Conservation (phyloP, 2,888 invertebrate genomes). For the Ormyrus pomaceus region DNA sequence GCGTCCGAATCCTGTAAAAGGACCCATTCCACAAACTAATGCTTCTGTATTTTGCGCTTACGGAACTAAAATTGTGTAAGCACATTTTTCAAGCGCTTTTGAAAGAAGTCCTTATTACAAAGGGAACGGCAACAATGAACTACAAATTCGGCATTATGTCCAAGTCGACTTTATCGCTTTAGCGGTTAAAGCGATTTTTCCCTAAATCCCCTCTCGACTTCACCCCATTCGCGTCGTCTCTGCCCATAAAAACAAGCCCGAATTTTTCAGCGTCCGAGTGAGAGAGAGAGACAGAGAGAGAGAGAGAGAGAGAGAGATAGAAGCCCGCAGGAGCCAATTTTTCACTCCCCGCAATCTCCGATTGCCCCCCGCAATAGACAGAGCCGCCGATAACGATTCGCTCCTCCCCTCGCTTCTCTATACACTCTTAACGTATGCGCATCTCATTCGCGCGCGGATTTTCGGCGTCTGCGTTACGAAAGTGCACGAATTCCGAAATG, state of each 20-base stretch:
- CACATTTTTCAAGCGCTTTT: too few relatives aligned
- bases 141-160: constrained; percentile 35
- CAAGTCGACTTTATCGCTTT: constrained; percentile 15
- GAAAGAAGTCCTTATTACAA: too few relatives aligned
- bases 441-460: too few relatives aligned
- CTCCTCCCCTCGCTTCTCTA: not conserved
- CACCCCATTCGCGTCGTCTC: not conserved
- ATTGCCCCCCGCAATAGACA: constrained; percentile 18
- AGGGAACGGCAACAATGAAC: constrained; percentile 27
- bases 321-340: constrained; percentile 26
- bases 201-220: constrained; percentile 20
- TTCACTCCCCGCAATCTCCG: constrained; percentile 22
- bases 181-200: constrained; percentile 48
- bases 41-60: too few relatives aligned
- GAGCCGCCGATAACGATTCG: constrained; percentile 38
- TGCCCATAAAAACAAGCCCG: constrained; percentile 11
- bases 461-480: not conserved
- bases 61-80: too few relatives aligned
- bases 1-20: too few relatives aligned
- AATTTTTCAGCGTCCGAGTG: constrained; percentile 42
- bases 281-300: too few relatives aligned
- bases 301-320: too few relatives aligned
- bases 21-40: too few relatives aligned
- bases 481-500: not conserved
- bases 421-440: too few relatives aligned